Base-by-base conservation (phyloP, 2,888 invertebrate genomes). In the Drosophila emarginata region DNA sequence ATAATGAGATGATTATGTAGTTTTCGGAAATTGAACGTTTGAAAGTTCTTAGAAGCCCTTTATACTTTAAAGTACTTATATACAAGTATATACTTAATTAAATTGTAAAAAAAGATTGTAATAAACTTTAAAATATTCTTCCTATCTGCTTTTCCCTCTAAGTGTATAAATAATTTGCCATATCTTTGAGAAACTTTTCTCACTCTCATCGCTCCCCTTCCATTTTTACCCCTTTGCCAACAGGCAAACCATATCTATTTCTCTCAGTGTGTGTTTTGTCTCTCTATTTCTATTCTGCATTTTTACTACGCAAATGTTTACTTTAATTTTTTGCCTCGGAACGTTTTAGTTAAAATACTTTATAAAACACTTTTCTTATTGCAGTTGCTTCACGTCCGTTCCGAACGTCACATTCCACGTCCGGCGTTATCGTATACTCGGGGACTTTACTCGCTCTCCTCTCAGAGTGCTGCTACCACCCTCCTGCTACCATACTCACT, bases 331-430 rank as follows among this genome's bases (percentile, higher is more conserved):
- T 36, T 14, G 37, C 45, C 40, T 45, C 28, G 15, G 12, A 12
- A 11, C 15, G 26, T 18, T 18, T 36, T 36, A 26, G 23, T 23
- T 37, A 18, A 51, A 15, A 45, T 59, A 70, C 73, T 72, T 72
- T 39, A 70, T 73, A 59, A 70, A 71, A 59, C 68, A 67, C 60
- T 68, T 65, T 23, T 68, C 58, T 76, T 23, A 18, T 83, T 78
- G 66, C 67, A 79, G 85, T 84, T 63, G 54, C 54, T 45, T 37
- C 57, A 70, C 63, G 54, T 39, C 37, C 64, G 67, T 57, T 36
- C 63, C 21, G 45, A 45, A 21, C 45, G 45, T 45, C 45, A 45
- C 45, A 45, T 45, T 45, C 37, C 37, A 58, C 53, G 58, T 15
- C 40, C 37, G 32, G 32, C 32, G 68, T 37, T 37, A 15, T 23